phyloP scores from a whole-genome alignment of 64 coral and sea anemone genomes.

The Montipora foliosa region DNA sequence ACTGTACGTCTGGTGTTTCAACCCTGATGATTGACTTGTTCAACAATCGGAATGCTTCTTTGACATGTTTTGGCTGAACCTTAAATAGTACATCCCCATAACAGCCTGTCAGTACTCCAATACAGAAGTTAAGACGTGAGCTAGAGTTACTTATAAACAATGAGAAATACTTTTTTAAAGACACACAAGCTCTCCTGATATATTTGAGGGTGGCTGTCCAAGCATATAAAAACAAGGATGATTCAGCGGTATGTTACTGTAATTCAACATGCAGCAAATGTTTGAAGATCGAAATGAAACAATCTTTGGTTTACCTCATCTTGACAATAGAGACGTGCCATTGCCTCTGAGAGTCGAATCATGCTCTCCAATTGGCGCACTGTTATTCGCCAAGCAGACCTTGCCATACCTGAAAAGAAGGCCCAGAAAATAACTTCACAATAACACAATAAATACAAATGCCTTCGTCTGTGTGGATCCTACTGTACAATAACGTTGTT shows the following conservation, averaged over 20 bases:
- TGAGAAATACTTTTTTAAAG: no score
- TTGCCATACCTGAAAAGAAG: conserved; percentile 69
- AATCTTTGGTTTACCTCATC: conserved; percentile 69
- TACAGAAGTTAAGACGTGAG: neutral
- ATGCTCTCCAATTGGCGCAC: conserved; percentile 98
- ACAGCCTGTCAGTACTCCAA: neutral
- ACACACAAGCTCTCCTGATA: no score
- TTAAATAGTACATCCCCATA: conserved; percentile 10
- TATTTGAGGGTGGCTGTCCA: no score
- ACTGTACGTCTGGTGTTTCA: conserved; percentile 98
- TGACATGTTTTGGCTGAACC: conserved; percentile 99
- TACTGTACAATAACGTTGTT: neutral
- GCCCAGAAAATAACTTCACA: neutral
- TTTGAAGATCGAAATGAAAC: neutral
- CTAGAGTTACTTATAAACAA: no score
- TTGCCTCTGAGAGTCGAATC: conserved; percentile 98
- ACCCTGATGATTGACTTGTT: conserved; percentile 99
- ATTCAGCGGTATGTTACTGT: neutral
- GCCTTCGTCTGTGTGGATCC: neutral
- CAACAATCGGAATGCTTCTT: conserved; percentile 94
- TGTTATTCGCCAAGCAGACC: conserved; percentile 97
- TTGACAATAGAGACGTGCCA: conserved; percentile 95
- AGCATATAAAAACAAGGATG: no score
- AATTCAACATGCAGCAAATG: neutral
- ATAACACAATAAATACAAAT: neutral